These are phyloP conservation scores for Rhizomys pruinosus DNA, from an alignment of 2,113 vertebrate species.

Conservation along the genomic window DNA sequence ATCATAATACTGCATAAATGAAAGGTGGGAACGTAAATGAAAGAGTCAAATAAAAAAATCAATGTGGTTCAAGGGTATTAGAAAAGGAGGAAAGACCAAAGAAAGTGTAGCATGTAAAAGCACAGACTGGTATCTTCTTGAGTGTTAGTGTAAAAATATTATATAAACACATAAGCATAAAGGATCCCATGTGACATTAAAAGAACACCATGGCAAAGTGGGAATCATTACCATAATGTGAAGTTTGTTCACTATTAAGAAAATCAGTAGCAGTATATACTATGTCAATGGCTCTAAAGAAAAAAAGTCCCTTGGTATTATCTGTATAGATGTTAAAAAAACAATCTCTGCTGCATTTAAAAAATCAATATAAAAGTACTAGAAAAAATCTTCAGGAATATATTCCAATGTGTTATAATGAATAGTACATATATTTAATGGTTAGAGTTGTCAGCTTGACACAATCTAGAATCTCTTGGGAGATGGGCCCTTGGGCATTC, in stretches of 20 bases:
- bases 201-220: background rate
- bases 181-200: background rate
- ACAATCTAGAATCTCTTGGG: background rate
- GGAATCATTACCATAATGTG: slow-evolving; percentile 14
- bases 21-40: background rate
- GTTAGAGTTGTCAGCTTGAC: background rate
- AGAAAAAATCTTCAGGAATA: background rate
- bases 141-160: background rate
- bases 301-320: background rate
- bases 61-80: background rate
- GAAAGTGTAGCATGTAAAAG: background rate
- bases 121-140: background rate
- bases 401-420: background rate
- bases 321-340: background rate
- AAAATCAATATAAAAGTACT: slow-evolving; percentile 25
- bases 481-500: background rate
- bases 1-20: background rate
- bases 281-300: slow-evolving; percentile 20
- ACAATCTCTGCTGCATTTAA: background rate
- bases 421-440: background rate
- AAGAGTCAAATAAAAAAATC: background rate
- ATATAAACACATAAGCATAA: background rate
- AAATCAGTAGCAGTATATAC: background rate
- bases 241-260: slow-evolving; percentile 29
- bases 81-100: slow-evolving; percentile 11